Conservation (phyloP, 2,797 vertebrate species). For the Microctenopoma stevenorrisi region DNA sequence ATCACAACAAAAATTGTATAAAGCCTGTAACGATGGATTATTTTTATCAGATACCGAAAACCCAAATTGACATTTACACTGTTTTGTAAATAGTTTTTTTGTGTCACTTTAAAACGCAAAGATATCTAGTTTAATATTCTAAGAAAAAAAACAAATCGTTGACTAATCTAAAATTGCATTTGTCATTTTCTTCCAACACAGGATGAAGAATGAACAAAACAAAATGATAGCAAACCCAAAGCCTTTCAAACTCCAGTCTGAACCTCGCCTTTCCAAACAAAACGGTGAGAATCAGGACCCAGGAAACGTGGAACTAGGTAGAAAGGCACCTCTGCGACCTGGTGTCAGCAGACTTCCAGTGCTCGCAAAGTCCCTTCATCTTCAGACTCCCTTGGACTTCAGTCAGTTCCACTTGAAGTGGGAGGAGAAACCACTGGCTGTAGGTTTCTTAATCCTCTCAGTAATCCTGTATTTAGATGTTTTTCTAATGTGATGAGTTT, state of each 20-base stretch:
- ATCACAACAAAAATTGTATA: no score
- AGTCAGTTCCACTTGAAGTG: constrained; percentile 67
- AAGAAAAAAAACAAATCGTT: no score
- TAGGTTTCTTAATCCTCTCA: constrained; percentile 52
- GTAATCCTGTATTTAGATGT: background rate
- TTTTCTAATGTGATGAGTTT: background rate
- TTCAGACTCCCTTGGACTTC: constrained; percentile 61
- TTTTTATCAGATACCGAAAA: no score
- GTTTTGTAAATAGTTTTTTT: no score
- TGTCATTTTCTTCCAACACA: constrained; percentile 42
- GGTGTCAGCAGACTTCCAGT: constrained; percentile 81
- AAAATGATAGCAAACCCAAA: constrained; percentile 55
- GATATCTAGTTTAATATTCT: no score
- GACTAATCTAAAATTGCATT: background rate
- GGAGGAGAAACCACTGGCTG: constrained; percentile 80
- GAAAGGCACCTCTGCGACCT: constrained; percentile 47
- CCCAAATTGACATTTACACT: no score
- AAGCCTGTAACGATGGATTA: no score
- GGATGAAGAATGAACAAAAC: constrained; percentile 72
- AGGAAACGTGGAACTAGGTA: constrained; percentile 28
- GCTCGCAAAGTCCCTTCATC: constrained; percentile 73
- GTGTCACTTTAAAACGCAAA: no score
- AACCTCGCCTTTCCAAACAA: constrained; percentile 36
- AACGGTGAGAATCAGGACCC: constrained; percentile 79
- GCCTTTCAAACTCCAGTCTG: constrained; percentile 44